These are phyloP conservation scores for Acipenser ruthenus DNA, from an alignment of 2,797 vertebrate genomes.

Conservation along the genomic window DNA sequence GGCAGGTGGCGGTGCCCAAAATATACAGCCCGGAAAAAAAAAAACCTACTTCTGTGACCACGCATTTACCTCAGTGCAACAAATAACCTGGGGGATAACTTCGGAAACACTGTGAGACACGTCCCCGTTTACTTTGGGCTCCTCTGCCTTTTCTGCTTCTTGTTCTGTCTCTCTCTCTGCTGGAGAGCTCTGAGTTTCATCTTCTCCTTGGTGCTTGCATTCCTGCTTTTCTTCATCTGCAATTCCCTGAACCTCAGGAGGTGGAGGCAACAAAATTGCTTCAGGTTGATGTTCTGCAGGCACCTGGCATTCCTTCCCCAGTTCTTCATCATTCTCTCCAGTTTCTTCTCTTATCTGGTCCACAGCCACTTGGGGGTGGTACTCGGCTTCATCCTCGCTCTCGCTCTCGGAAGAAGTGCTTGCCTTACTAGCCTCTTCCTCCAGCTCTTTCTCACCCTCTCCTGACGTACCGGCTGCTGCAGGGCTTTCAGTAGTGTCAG, in stretches of 20 bases:
- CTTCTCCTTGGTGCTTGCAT: slow-evolving; percentile 36
- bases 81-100: slow-evolving; percentile 85
- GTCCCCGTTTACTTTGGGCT: slow-evolving; percentile 82
- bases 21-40: slow-evolving; percentile 33
- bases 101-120: slow-evolving; percentile 71
- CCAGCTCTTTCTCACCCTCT: background rate
- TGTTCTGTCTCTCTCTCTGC: slow-evolving; percentile 31
- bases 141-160: slow-evolving; percentile 46
- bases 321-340: slow-evolving; percentile 59
- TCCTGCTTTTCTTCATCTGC: slow-evolving; percentile 33
- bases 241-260: background rate
- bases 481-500: slow-evolving; percentile 22
- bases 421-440: slow-evolving; percentile 25
- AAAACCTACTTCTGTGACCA: slow-evolving; percentile 42
- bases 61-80: slow-evolving; percentile 98
- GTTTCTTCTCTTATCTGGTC: slow-evolving; percentile 73
- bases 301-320: slow-evolving; percentile 25
- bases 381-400: slow-evolving; percentile 87
- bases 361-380: slow-evolving; percentile 66
- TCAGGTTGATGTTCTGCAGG: slow-evolving; percentile 2
- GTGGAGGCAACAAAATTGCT: slow-evolving; percentile 12
- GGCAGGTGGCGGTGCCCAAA: slow-evolving; percentile 50
- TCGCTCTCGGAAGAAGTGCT: slow-evolving; percentile 69
- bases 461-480: background rate
- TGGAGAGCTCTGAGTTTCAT: slow-evolving; percentile 49